Evolutionary conservation across 1,140 invertebrate genomes (phyloP).

Genomic region (Hypothenemus hampei): DNA sequence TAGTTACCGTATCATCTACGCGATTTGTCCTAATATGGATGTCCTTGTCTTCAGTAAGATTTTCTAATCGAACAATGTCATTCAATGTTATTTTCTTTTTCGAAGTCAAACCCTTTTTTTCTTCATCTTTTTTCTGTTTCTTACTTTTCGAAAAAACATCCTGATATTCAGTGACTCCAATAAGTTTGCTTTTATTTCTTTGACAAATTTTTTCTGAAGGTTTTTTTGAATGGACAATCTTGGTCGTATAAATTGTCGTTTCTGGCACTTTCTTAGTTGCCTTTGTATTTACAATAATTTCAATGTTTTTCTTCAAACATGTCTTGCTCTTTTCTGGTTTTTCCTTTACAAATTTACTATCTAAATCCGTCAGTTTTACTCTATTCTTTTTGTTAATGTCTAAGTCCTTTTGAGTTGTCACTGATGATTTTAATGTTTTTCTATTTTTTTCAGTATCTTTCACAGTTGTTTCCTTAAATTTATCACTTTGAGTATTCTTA

Average conservation of each 20-base stretch:
- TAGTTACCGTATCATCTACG: slow-evolving; percentile 33
- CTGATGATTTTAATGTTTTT: slow-evolving; percentile 6
- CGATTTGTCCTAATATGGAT: slow-evolving; percentile 32
- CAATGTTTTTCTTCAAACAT: slow-evolving; percentile 2
- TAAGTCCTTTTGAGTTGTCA: neutral
- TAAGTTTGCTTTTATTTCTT: slow-evolving; percentile 24
- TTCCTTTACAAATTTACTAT: neutral
- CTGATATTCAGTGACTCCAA: slow-evolving; percentile 20
- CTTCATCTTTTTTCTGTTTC: slow-evolving; percentile 13
- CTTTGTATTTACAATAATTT: slow-evolving; percentile 4
- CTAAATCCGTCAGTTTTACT: too few species aligned
- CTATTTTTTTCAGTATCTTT: slow-evolving; percentile 1
- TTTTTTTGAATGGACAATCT: slow-evolving; percentile 7
- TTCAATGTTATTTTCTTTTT: slow-evolving; percentile 15
- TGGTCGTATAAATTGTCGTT: neutral
- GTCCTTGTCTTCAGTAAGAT: slow-evolving; percentile 26
- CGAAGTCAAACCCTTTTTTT: slow-evolving; percentile 6
- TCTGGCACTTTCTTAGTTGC: slow-evolving; percentile 14
- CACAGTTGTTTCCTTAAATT: slow-evolving; percentile 15
- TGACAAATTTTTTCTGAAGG: slow-evolving; percentile 13
- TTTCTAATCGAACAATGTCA: slow-evolving; percentile 27
- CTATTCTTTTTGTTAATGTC: too few species aligned
- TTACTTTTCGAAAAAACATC: slow-evolving; percentile 27
- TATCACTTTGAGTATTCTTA: slow-evolving; percentile 4
- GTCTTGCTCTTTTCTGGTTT: slow-evolving; percentile 10